A percentile compares a stretch with the other conserved stretches of the same genome.
Conservation (phyloP, 30 jellyfish, hydroid and myxozoan genomes). For the Morbakka virulenta region DNA sequence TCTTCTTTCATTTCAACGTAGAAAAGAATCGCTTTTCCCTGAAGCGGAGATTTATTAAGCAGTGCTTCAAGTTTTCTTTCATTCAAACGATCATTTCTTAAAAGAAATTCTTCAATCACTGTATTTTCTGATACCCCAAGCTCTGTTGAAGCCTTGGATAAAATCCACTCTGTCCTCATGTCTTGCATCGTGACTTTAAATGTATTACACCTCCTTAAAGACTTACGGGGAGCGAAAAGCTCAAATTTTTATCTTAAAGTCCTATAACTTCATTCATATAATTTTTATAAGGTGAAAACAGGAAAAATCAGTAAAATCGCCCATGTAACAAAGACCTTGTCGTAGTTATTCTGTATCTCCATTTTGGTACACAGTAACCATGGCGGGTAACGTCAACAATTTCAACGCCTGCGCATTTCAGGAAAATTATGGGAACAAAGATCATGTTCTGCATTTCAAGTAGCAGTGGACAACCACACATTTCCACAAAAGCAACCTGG, state of each 20-base stretch:
- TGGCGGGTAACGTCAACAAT: not conserved
- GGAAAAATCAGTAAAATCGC: too few relatives aligned
- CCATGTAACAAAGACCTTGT: too few relatives aligned
- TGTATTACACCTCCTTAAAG: too few relatives aligned
- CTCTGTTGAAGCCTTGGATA: conserved; percentile 48
- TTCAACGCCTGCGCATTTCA: not conserved
- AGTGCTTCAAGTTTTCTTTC: conserved; percentile 50
- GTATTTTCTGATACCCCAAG: conserved; percentile 11
- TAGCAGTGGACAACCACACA: too few relatives aligned
- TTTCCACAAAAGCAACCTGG: too few relatives aligned
- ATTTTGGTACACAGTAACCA: not conserved
- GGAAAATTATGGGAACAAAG: too few relatives aligned
- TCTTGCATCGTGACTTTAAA: conserved; percentile 56
- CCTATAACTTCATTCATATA: too few relatives aligned
- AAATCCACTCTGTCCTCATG: conserved; percentile 84
- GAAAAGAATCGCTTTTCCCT: conserved; percentile 54
- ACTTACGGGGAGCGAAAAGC: too few relatives aligned
- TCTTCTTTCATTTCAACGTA: conserved; percentile 47
- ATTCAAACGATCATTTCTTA: conserved; percentile 62
- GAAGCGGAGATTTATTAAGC: conserved; percentile 44
- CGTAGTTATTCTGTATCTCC: not conserved
- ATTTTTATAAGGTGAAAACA: too few relatives aligned
- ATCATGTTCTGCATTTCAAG: too few relatives aligned
- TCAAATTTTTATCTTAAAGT: too few relatives aligned
- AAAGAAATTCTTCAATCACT: conserved; percentile 61